phyloP scores from a whole-genome alignment of 2,888 invertebrate genomes.

The Branchellion lobata region DNA sequence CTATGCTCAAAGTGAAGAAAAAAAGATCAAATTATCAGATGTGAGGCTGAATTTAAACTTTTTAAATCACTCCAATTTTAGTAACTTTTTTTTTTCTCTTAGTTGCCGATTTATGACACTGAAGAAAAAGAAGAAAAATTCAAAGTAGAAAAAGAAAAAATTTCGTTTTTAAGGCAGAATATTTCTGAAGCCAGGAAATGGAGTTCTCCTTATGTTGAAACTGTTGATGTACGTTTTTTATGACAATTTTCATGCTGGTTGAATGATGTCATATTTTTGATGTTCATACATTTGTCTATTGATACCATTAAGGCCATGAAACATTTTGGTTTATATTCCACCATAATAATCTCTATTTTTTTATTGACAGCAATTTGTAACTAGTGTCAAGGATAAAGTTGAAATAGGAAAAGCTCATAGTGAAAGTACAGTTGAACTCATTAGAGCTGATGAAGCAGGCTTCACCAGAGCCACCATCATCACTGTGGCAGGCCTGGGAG shows the following conservation, averaged over 20 bases:
- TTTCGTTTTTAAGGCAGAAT: not conserved
- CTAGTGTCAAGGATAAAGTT: not conserved
- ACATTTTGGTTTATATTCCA: no score
- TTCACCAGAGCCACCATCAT: no score
- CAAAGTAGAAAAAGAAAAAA: slow-evolving; percentile 19
- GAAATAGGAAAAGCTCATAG: slow-evolving; percentile 29
- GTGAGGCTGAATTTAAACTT: not conserved
- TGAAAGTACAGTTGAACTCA: not conserved
- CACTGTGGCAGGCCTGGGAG: no score
- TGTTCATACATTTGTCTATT: no score
- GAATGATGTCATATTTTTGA: no score
- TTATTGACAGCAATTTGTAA: no score
- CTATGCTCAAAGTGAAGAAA: no score
- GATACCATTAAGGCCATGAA: no score
- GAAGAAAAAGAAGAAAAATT: slow-evolving; percentile 26
- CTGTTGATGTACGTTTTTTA: slow-evolving; percentile 22
- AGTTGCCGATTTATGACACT: slow-evolving; percentile 42
- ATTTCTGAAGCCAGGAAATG: slow-evolving; percentile 37
- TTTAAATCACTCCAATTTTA: not conserved
- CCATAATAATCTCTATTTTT: no score
- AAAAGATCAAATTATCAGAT: no score
- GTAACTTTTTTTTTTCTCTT: not conserved
- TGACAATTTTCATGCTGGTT: not conserved
- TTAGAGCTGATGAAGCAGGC: no score
- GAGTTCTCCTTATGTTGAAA: slow-evolving; percentile 36